Percentiles rank a stretch among this genome's conserved stretches.
Evolutionary conservation across 1,140 invertebrate species (phyloP).

Genomic region (Euwallacea similis): DNA sequence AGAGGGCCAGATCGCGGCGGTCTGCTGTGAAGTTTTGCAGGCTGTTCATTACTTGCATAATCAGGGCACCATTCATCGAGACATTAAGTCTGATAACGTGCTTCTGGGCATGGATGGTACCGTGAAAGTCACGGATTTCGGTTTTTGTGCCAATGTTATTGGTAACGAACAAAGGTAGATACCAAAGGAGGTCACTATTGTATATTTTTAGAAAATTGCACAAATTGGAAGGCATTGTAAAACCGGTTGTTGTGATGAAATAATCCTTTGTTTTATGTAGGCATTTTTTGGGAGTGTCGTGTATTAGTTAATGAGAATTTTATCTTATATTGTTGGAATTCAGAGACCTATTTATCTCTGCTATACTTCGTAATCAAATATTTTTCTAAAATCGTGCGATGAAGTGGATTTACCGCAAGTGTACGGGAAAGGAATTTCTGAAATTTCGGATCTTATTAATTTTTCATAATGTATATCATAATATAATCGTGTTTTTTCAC

Average conservation of each 20-base stretch:
- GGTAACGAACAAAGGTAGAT: slow-evolving; percentile 82
- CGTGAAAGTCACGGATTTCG: slow-evolving; percentile 98
- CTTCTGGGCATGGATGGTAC: slow-evolving; percentile 94
- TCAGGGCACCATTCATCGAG: slow-evolving; percentile 88
- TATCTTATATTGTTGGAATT: no score
- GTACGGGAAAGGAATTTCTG: no score
- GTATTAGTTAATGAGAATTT: no score
- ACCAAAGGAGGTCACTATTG: neutral
- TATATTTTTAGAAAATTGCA: neutral
- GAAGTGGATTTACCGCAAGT: no score
- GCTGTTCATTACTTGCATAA: slow-evolving; percentile 91
- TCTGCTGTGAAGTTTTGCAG: slow-evolving; percentile 86
- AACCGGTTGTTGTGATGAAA: no score
- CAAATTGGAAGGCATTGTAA: no score
- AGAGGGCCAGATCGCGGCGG: slow-evolving; percentile 94
- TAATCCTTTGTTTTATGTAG: no score
- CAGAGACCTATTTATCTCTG: no score
- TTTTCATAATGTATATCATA: neutral
- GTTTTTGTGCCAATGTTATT: slow-evolving; percentile 90
- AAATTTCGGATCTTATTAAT: no score
- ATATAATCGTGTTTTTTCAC: neutral
- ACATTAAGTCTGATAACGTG: slow-evolving; percentile 97
- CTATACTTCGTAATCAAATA: no score
- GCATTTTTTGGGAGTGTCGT: no score
- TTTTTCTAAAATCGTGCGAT: no score